These are phyloP conservation scores for Drosophila prostipennis DNA, from an alignment of 2,888 invertebrate species.

Conservation along the genomic window DNA sequence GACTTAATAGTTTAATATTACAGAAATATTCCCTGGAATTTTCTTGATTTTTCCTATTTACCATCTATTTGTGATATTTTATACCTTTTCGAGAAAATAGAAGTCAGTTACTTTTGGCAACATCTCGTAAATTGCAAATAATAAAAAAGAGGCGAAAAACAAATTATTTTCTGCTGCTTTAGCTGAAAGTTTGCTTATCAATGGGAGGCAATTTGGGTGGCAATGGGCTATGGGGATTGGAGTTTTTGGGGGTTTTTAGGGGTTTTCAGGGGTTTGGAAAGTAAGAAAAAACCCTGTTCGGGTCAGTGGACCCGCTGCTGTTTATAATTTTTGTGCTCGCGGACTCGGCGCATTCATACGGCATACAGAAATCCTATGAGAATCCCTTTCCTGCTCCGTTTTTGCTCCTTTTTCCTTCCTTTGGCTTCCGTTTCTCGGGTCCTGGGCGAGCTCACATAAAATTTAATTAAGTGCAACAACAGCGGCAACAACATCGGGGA, in stretches of 20 bases:
- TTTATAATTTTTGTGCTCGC: constrained; percentile 28
- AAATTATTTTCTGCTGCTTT: constrained; percentile 40
- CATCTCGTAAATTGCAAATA: constrained; percentile 33
- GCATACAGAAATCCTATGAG: constrained; percentile 8
- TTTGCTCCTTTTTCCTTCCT: background rate
- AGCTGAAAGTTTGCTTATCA: constrained; percentile 34
- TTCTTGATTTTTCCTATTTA: too few species aligned
- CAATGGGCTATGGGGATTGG: background rate
- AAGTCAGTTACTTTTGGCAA: constrained; percentile 3
- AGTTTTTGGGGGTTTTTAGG: too few species aligned
- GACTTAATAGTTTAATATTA: too few species aligned
- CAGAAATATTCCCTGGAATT: too few species aligned
- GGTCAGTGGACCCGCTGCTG: constrained; percentile 27
- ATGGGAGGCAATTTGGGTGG: background rate
- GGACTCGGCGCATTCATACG: constrained; percentile 13
- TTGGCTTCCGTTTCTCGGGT: constrained; percentile 11
- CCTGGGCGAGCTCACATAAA: constrained; percentile 60
- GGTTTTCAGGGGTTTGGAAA: background rate
- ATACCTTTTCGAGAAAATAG: too few species aligned
- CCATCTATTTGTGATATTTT: too few species aligned
- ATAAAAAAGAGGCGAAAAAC: constrained; percentile 17
- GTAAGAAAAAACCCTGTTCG: background rate
- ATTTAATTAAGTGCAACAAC: constrained; percentile 79
- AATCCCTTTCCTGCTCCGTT: constrained; percentile 23
- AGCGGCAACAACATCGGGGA: constrained; percentile 42